Percentiles rank a stretch among this genome's conserved stretches.
These are phyloP conservation scores for Axea sp. DNA, from an alignment of 2,888 invertebrate species.

Conservation along the genomic window DNA sequence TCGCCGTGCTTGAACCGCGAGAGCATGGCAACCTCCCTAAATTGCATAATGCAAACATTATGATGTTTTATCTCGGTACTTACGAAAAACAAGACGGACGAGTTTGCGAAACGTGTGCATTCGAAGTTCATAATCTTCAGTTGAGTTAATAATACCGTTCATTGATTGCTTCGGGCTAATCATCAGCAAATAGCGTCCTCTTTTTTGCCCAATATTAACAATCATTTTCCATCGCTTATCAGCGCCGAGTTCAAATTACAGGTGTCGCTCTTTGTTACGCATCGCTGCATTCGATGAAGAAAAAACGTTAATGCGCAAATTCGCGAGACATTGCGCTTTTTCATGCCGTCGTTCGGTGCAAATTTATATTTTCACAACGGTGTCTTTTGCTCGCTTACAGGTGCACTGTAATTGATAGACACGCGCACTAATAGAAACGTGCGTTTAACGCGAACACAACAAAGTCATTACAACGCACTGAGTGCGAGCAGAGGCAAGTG, in stretches of 20 bases:
- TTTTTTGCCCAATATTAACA: constrained; percentile 41
- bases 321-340: constrained; percentile 17
- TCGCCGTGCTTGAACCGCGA: too few relatives aligned
- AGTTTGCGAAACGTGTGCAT: constrained; percentile 6
- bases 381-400: too few relatives aligned
- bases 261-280: constrained; percentile 35
- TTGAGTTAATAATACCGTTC: constrained; percentile 51
- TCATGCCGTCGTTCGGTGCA: constrained; percentile 15
- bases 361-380: too few relatives aligned
- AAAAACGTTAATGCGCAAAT: constrained; percentile 34
- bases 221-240: constrained; percentile 52
- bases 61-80: constrained; percentile 28
- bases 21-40: too few relatives aligned
- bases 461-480: too few relatives aligned
- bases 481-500: too few relatives aligned
- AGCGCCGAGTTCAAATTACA: constrained; percentile 46
- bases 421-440: too few relatives aligned
- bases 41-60: constrained; percentile 39
- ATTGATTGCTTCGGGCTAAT: constrained; percentile 25
- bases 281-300: constrained; percentile 23
- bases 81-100: constrained; percentile 21
- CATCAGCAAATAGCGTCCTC: constrained; percentile 36
- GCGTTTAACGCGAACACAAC: too few relatives aligned
- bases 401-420: too few relatives aligned
- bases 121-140: constrained; percentile 30